A percentile compares a stretch with the other conserved stretches of the same genome.
These are phyloP conservation scores for Sinodicranocentrus sp. DNA, from an alignment of 2,888 invertebrate species.

Conservation along the genomic window DNA sequence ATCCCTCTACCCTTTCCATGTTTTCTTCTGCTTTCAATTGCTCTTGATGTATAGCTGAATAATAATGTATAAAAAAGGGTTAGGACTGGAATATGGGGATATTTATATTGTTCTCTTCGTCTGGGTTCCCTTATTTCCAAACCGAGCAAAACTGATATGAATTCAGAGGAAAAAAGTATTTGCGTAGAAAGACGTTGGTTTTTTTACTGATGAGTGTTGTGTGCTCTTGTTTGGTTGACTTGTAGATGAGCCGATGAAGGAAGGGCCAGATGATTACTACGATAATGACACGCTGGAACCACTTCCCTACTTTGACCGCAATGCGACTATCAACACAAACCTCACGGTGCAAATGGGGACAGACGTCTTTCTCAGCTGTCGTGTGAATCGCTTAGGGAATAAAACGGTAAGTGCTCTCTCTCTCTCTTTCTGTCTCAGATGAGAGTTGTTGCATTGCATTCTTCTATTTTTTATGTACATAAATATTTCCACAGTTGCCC, in stretches of 20 bases:
- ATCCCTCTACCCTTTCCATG: neutral
- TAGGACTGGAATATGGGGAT: too few relatives aligned
- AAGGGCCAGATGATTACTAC: slow-evolving; percentile 71
- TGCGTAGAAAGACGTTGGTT: neutral
- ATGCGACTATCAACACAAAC: slow-evolving; percentile 75
- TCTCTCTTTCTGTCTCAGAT: slow-evolving; percentile 8
- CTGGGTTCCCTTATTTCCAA: too few relatives aligned
- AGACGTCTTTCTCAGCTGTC: slow-evolving; percentile 76
- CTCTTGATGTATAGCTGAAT: neutral
- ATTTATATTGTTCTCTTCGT: too few relatives aligned
- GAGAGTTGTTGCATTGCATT: neutral
- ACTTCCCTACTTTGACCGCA: slow-evolving; percentile 75
- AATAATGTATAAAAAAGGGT: too few relatives aligned
- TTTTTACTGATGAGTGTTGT: slow-evolving; percentile 50
- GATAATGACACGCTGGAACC: slow-evolving; percentile 74
- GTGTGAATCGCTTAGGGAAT: slow-evolving; percentile 76
- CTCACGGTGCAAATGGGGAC: slow-evolving; percentile 76
- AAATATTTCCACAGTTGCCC: neutral
- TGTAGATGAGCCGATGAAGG: slow-evolving; percentile 70
- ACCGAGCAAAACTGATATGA: neutral
- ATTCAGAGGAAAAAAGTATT: neutral
- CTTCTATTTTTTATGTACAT: neutral
- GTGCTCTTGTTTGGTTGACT: slow-evolving; percentile 46
- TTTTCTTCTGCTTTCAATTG: neutral
- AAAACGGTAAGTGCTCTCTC: slow-evolving; percentile 73